Evolutionary conservation across 1,140 invertebrate species (phyloP), one percentile per base, ranked within the genome.

Genomic region (Cydia splendana): DNA sequence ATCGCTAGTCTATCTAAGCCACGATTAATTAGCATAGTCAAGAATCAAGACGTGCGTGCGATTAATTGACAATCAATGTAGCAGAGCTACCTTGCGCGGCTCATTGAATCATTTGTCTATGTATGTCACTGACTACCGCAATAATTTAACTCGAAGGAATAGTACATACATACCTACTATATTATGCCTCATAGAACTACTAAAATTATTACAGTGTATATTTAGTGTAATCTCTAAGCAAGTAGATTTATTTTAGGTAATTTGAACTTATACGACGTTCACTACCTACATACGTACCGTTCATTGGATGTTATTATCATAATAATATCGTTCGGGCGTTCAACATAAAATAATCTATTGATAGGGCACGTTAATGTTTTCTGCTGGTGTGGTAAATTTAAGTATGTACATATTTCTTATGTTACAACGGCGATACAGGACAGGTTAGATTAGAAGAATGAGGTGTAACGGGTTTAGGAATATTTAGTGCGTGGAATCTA

Each of bases 401-500:
- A 57, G n/a, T 18, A 57, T 5, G 3, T 51, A 51, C 48, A 13
- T 51, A 51, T 18, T 57, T 57, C 15, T 57, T n/a, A n/a, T n/a
- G 20, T 62, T 62, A 9, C 20, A 62, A 24, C 57, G 20, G 20
- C 57, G 18, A 62, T n/a, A 62, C 57, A 24, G 10, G 57, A 62
- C 57, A 24, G 10, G 57, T 62, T 62, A 24, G 20, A 10, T 62
- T 71, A 71, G 15, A 71, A 38, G 67, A 71, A 71, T 71, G 67
- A 71, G 34, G 67, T 45, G 67, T 71, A 71, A 71, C 67, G 67
- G 34, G 67, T 71, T 71, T 71, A 38, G 67, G 18, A 45, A 38
- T 71, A 71, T 71, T 71, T 71, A 71, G 67, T 71, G 67, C 67
- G 67, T 71, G 67, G 67, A 71, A 71, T 71, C 67, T 71, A 18